Evolutionary conservation across 2,888 invertebrate genomes (phyloP).

Genomic region (Nowickia ferox): DNA sequence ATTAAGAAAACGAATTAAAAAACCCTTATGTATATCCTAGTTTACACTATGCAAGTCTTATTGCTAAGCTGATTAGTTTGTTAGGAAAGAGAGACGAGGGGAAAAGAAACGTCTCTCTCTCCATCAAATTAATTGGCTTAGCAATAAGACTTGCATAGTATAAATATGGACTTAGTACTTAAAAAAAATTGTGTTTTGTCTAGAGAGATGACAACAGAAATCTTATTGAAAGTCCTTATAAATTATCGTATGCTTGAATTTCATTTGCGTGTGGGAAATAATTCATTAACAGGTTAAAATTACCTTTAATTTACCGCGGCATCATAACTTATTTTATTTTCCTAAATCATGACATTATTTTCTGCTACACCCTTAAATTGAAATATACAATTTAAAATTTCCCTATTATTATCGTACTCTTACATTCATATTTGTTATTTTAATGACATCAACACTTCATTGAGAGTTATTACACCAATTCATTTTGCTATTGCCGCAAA

Average conservation of each 20-base stretch:
- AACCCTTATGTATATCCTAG: no score
- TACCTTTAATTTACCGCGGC: background rate
- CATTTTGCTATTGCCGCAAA: conserved; percentile 17
- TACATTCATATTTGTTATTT: conserved; percentile 4
- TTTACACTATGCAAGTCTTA: no score
- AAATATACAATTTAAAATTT: conserved; percentile 5
- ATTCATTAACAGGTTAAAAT: background rate
- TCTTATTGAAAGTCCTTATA: background rate
- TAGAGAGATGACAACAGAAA: no score
- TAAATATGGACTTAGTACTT: no score
- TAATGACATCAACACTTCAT: conserved; percentile 66
- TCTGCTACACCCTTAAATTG: background rate
- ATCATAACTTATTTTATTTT: background rate
- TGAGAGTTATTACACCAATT: conserved; percentile 28
- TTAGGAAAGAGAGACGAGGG: no score
- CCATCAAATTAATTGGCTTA: no score
- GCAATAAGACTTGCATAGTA: no score
- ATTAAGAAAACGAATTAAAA: no score
- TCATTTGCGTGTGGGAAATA: background rate
- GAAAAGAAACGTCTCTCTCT: no score
- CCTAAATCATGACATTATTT: background rate
- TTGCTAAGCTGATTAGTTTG: no score
- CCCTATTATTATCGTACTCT: background rate
- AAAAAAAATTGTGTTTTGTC: no score
- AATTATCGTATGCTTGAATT: background rate